A percentile compares a stretch with the other conserved stretches of the same genome.
Conservation (phyloP, 2,797 vertebrate genomes). For the Parauchenoglanis punctatus region DNA sequence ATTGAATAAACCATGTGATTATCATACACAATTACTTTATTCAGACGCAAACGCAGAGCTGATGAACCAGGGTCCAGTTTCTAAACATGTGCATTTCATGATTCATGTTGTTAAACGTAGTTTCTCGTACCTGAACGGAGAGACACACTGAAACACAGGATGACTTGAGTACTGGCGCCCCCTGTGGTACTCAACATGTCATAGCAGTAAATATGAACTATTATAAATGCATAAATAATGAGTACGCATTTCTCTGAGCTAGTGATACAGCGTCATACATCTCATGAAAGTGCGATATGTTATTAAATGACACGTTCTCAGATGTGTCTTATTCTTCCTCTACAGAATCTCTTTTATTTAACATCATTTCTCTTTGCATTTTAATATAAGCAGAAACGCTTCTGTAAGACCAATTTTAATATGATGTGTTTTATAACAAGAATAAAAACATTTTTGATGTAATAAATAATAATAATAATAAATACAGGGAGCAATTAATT, state of each 20-base stretch:
- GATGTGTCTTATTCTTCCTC: not conserved
- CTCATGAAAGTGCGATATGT: not conserved
- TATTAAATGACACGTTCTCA: not conserved
- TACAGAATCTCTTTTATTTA: not conserved
- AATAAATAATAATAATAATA: no score
- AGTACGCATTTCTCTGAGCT: not conserved
- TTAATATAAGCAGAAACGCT: not conserved
- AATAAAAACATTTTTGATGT: no score
- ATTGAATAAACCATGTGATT: not conserved
- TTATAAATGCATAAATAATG: not conserved
- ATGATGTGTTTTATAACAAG: no score
- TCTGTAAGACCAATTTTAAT: not conserved
- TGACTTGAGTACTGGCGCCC: conserved; percentile 9
- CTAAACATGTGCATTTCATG: not conserved
- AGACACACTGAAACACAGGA: not conserved
- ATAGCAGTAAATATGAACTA: not conserved
- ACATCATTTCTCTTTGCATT: not conserved
- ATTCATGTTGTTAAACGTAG: not conserved
- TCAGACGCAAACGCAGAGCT: not conserved
- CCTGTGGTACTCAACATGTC: not conserved
- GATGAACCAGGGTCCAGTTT: not conserved
- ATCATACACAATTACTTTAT: not conserved
- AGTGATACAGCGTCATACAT: not conserved
- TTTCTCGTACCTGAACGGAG: not conserved
- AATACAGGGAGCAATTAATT: no score